Percentiles rank a stretch among this genome's conserved stretches.
Evolutionary conservation across 2,888 invertebrate genomes (phyloP).

Genomic region (Chymomyza procnemis): DNA sequence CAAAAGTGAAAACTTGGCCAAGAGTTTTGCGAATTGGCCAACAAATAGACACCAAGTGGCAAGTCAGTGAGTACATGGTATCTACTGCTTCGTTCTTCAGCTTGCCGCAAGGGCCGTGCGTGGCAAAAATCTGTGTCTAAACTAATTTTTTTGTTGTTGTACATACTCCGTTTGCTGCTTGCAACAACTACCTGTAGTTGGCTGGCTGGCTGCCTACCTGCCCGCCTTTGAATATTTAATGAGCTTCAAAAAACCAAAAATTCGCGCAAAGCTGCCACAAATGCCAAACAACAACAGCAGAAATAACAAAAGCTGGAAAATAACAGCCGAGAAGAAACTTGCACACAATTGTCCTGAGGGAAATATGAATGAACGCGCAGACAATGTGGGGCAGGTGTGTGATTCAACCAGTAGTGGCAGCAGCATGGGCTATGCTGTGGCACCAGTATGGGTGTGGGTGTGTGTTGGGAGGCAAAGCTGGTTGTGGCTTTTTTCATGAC

Average conservation of each 20-base stretch:
- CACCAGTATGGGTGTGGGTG: not conserved
- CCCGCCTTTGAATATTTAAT: conserved; percentile 67
- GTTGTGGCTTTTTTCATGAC: conserved; percentile 55
- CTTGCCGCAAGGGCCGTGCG: conserved; percentile 7
- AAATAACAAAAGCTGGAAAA: conserved; percentile 7
- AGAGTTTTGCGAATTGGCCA: conserved; percentile 45
- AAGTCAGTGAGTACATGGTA: conserved; percentile 7
- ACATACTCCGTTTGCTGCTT: conserved; percentile 19
- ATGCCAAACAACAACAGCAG: conserved; percentile 19
- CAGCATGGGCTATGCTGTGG: no score
- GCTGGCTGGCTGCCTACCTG: conserved; percentile 23
- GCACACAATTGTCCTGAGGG: conserved; percentile 59
- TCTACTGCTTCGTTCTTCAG: not conserved
- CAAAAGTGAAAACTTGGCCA: conserved; percentile 36
- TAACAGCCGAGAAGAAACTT: not conserved
- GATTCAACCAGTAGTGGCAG: not conserved
- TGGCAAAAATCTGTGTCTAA: conserved; percentile 64
- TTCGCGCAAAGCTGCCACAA: conserved; percentile 5
- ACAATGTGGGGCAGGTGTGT: not conserved
- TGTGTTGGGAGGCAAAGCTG: not conserved
- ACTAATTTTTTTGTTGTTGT: conserved; percentile 67
- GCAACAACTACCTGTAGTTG: conserved; percentile 50
- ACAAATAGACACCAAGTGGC: conserved; percentile 49
- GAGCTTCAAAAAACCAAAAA: conserved; percentile 33
- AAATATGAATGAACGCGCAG: conserved; percentile 42